Conservation (phyloP, 2,113 vertebrate species). For the Monarcha castaneiventris region DNA sequence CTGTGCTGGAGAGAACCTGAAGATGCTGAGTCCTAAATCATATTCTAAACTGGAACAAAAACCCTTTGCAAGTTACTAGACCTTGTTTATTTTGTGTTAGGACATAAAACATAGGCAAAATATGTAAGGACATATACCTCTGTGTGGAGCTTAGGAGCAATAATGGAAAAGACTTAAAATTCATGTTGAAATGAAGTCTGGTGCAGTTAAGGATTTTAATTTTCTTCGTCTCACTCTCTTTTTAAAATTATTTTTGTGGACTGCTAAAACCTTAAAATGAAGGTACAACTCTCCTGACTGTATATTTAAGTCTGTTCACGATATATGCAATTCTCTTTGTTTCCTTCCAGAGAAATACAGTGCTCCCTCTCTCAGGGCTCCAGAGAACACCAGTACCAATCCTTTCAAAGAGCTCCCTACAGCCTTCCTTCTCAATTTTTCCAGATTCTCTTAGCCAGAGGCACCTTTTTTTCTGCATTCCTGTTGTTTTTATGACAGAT, state of each 20-base stretch:
- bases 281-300: neutral
- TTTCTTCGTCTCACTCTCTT: neutral
- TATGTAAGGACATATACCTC: neutral
- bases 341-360: neutral
- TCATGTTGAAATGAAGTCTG: neutral
- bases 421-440: neutral
- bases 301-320: neutral
- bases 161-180: neutral
- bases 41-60: neutral
- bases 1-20: neutral
- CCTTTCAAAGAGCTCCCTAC: neutral
- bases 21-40: neutral
- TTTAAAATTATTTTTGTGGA: neutral
- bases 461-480: neutral
- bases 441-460: slow-evolving; percentile 7
- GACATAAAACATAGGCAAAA: neutral
- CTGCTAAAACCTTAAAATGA: neutral
- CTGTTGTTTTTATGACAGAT: slow-evolving; percentile 3
- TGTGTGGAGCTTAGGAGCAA: neutral
- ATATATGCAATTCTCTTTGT: neutral
- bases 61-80: neutral
- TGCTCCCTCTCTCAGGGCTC: neutral
- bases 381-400: neutral
- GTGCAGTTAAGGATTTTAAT: neutral
- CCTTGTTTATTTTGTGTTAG: neutral